Evolutionary conservation across 2,797 vertebrate genomes (phyloP), one percentile per base, ranked within the genome.

Genomic region (Phrynocephalus guinanensis): DNA sequence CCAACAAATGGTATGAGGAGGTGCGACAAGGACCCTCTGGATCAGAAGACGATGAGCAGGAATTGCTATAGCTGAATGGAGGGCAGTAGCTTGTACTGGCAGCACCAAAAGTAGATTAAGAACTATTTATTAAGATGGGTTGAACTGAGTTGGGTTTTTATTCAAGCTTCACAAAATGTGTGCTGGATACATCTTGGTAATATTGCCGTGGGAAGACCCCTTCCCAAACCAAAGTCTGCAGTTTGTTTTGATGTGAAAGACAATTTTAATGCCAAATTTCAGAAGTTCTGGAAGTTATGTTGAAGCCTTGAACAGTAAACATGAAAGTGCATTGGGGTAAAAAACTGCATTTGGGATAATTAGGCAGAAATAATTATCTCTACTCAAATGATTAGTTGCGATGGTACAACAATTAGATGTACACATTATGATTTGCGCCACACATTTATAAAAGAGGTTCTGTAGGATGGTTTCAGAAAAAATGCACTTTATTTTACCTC

Each of bases 1-100:
- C 99, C 77, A 99, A 99, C 95, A 99, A 99, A 91, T 99, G 99
- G 99, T 99, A 99, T 0, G 98, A 99, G 91, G 99, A 99, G 93
- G 99, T 99, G 33, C 98, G 99, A 3, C 99, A 99, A 93, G 99
- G 99, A 75, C 99, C 99, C 0, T 99, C 99, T 0, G 99, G 99
- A 70, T 99, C 99, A 0, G 99, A 99, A 94, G 97, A 99, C 1
- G 99, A 99, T 0, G 99, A 99, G 8, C 96, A 98, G 50, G 99
- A 99, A 93, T 96, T 99, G 87, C 97, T 99, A 22, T 97, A 96
- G 26, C 52, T 84, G 52, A 78, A 72, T 0, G 0, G 83, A 63
- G 5, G 3, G 76, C 9, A 0, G 9, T n/a, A 50, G 6, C n/a
- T 89, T 79, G 10, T 52, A 24, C 3, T 76, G 10, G 83, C 24